Evolutionary conservation across 2,888 invertebrate genomes (phyloP), one percentile per base, ranked within the genome.

Genomic region (Drosophila barbarae): DNA sequence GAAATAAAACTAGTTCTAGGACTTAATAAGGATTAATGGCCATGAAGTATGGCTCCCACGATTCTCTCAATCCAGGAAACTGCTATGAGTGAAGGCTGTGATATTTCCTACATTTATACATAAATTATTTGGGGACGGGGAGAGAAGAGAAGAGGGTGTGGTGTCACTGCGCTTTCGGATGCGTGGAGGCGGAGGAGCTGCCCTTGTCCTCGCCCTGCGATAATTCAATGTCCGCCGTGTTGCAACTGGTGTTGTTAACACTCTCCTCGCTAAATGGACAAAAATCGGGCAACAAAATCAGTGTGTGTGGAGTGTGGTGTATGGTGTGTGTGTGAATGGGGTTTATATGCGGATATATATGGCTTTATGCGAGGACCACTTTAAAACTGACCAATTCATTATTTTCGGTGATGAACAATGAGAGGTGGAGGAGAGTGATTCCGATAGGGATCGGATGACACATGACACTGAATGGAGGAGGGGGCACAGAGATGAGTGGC

Each of bases 171-270:
- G 63, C 59, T 73, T 82, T 82, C 55, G 69, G 30, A n/a, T 42
- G 57, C 67, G 71, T 39, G 63, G 52, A 36, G 47, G 69, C 21
- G n/a, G 35, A 46, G 49, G 69, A 53, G 59, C n/a, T n/a, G 41
- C 30, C 61, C 2, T 50, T 41, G 28, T 15, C 23, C 13, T 74
- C 73, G 52, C 76, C 74, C 72, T 83, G 70, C 63, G 82, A 69
- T 74, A 87, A 81, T 73, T 88, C 88, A 77, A 88, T 84, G 73
- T 85, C 86, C 76, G 84, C 77, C 46, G 85, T 76, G 69, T 70
- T 69, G 49, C 59, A 74, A 69, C 75, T 85, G 72, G 68, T 71
- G 44, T 69, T 81, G 44, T 73, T 73, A 69, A 64, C 66, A 73
- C 61, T 72, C 50, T 77, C 78, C 66, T 79, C 77, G 69, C 88